These are phyloP conservation scores for Polyergus mexicanus DNA, from an alignment of 1,140 invertebrate species.

Conservation along the genomic window DNA sequence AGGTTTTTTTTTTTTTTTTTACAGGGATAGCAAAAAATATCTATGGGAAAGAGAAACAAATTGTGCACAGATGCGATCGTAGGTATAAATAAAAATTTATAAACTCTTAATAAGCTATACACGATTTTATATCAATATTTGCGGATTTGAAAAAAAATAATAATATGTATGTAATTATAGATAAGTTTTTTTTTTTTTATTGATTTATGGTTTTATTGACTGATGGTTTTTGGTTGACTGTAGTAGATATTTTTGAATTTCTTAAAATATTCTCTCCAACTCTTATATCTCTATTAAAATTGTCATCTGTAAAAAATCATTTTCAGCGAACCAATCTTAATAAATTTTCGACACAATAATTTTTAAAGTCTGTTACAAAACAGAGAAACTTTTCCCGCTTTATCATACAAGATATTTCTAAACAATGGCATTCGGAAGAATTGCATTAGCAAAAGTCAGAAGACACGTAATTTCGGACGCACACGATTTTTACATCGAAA, in stretches of 20 bases:
- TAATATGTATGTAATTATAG: too few relatives aligned
- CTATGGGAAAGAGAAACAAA: background rate
- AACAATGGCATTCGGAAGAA: background rate
- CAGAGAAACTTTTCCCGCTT: background rate
- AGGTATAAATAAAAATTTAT: background rate
- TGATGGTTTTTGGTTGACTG: too few relatives aligned
- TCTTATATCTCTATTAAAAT: too few relatives aligned
- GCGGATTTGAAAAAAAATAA: too few relatives aligned
- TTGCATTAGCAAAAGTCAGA: background rate
- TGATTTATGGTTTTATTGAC: too few relatives aligned
- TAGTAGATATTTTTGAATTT: too few relatives aligned
- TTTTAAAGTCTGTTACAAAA: background rate
- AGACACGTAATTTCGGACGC: background rate
- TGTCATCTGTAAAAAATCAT: background rate
- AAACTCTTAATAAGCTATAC: background rate
- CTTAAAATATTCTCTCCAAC: too few relatives aligned
- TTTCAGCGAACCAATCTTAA: constrained; percentile 24
- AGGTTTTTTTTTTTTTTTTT: background rate
- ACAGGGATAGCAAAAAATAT: background rate
- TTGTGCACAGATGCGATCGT: background rate
- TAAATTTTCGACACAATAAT: background rate
- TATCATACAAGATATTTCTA: background rate
- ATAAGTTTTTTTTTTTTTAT: too few relatives aligned
- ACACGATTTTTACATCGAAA: background rate
- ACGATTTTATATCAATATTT: background rate